Evolutionary conservation across 1,140 invertebrate species (phyloP).

Genomic region (Littorina saxatilis): DNA sequence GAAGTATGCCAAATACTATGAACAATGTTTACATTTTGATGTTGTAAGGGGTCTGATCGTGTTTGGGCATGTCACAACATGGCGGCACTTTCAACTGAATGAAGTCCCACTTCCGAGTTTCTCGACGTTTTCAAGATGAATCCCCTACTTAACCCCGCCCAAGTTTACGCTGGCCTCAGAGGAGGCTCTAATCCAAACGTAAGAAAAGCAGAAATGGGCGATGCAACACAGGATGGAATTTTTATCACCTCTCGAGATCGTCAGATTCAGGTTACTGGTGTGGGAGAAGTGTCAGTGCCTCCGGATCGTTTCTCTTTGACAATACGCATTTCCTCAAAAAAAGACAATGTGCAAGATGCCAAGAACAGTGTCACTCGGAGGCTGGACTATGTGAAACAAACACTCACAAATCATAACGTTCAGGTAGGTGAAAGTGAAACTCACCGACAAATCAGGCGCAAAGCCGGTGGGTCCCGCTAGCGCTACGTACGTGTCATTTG

Average conservation of each 20-base stretch:
- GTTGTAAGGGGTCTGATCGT: conserved; percentile 4
- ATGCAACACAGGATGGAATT: conserved; percentile 31
- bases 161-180: conserved; percentile 42
- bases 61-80: conserved; percentile 28
- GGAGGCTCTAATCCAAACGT: conserved; percentile 18
- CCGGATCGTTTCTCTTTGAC: conserved; percentile 68
- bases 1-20: too few relatives aligned
- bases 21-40: conserved; percentile 30
- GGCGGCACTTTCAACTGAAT: conserved; percentile 34
- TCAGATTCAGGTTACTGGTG: conserved; percentile 68
- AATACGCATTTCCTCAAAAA: conserved; percentile 60
- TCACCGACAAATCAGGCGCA: too few relatives aligned
- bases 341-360: conserved; percentile 69
- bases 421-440: conserved; percentile 52
- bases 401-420: conserved; percentile 66
- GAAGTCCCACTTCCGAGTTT: neutral
- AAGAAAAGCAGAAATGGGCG: conserved; percentile 33
- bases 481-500: too few relatives aligned
- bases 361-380: conserved; percentile 71
- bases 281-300: conserved; percentile 66
- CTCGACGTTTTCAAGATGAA: conserved; percentile 9
- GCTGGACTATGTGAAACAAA: conserved; percentile 71
- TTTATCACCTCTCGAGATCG: conserved; percentile 47
- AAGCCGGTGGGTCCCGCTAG: too few relatives aligned
- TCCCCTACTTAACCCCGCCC: conserved; percentile 15